Evolutionary conservation across 2,888 invertebrate species (phyloP).

Genomic region (Amblyjoppa proteus): DNA sequence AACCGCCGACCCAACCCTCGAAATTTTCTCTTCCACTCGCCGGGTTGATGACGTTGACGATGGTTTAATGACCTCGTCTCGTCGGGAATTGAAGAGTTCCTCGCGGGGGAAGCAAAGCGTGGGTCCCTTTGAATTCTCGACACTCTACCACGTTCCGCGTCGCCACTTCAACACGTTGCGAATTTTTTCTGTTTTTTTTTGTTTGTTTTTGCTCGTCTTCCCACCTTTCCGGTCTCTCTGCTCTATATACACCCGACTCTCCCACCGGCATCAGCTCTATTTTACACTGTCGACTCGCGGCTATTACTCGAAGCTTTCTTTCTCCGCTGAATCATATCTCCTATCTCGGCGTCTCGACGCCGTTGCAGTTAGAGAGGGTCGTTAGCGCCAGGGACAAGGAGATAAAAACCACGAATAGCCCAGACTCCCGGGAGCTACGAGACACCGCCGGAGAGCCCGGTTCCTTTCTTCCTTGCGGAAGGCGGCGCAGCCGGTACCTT

Average conservation of each 20-base stretch:
- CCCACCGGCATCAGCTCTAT: constrained; percentile 17
- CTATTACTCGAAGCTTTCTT: constrained; percentile 47
- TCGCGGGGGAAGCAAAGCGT: constrained; percentile 24
- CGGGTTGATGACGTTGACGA: constrained; percentile 57
- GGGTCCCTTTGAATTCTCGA: constrained; percentile 26
- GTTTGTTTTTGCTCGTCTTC: background rate
- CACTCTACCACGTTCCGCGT: constrained; percentile 42
- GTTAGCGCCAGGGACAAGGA: constrained; percentile 54
- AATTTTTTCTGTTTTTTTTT: constrained; percentile 42
- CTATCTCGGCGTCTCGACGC: constrained; percentile 18
- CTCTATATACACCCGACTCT: constrained; percentile 1
- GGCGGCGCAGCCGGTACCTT: background rate
- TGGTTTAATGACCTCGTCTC: constrained; percentile 71
- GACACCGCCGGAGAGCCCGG: background rate
- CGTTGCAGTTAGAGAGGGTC: constrained; percentile 50
- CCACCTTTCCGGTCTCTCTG: constrained; percentile 1
- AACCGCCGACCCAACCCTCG: background rate
- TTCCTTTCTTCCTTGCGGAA: constrained; percentile 18
- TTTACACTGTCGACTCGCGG: constrained; percentile 13
- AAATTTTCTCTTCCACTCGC: constrained; percentile 8
- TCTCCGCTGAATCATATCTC: constrained; percentile 44
- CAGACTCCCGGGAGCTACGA: background rate
- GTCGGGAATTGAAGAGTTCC: constrained; percentile 70
- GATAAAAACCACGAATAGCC: constrained; percentile 58
- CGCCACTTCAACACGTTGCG: constrained; percentile 71